phyloP scores from a whole-genome alignment of 1,140 invertebrate species.

The Tetragnatha versicolor region DNA sequence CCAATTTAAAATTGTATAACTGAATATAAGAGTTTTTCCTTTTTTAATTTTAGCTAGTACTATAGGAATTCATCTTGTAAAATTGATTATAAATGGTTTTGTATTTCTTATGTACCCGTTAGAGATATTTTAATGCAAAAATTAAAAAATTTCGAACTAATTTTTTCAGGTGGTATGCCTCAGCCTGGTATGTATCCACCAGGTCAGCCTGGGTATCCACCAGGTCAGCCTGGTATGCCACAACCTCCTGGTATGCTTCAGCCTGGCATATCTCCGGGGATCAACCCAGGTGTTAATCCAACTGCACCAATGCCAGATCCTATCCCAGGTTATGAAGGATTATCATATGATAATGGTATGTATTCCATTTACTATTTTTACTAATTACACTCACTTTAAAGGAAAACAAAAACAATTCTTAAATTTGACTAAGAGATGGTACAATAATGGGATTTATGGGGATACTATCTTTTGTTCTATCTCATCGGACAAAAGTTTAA shows the following conservation, averaged over 20 bases:
- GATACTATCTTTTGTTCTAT: neutral
- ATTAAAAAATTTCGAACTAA: too few relatives aligned
- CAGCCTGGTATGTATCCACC: neutral
- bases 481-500: neutral
- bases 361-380: neutral
- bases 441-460: neutral
- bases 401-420: neutral
- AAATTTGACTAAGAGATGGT: neutral
- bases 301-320: constrained; percentile 33
- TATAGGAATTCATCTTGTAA: neutral
- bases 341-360: constrained; percentile 22
- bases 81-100: neutral
- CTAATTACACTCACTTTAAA: neutral
- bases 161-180: neutral
- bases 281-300: constrained; percentile 8
- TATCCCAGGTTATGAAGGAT: constrained; percentile 43
- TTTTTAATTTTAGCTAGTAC: neutral
- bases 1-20: neutral
- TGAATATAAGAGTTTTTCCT: neutral
- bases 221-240: neutral
- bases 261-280: too few relatives aligned
- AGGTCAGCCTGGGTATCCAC: too few relatives aligned
- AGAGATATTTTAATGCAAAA: too few relatives aligned
- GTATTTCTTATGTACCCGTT: neutral
- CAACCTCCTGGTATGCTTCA: neutral